Conservation (phyloP, 2,113 vertebrate genomes). For the Dissostichus mawsoni region DNA sequence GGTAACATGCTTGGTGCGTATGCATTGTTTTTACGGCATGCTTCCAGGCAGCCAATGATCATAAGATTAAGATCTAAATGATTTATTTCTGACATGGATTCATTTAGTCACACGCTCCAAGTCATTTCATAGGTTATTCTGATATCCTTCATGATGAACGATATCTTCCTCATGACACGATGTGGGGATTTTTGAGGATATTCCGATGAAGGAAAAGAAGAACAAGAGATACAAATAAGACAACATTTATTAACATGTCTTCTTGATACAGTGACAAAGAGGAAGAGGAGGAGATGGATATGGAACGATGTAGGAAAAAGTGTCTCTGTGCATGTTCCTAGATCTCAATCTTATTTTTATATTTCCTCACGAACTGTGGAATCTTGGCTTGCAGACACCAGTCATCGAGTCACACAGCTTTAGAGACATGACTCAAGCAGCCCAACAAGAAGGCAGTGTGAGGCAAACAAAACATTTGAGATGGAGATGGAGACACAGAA, state of each 20-base stretch:
- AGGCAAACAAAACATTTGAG: not conserved
- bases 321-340: conserved; percentile 27
- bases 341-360: conserved; percentile 43
- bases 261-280: conserved; percentile 37
- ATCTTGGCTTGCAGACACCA: conserved; percentile 57
- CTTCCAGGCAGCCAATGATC: conserved; percentile 7
- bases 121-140: conserved; percentile 28
- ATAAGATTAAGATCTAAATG: conserved; percentile 3
- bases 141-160: not conserved
- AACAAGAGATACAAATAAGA: conserved; percentile 16
- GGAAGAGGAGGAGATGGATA: conserved; percentile 23
- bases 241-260: not conserved
- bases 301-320: conserved; percentile 23
- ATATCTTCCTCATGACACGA: not conserved
- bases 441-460: not conserved
- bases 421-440: conserved; percentile 40
- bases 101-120: not conserved
- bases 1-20: conserved; percentile 43
- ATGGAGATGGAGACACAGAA: not conserved
- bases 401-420: conserved; percentile 32
- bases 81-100: conserved; percentile 14
- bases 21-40: conserved; percentile 27
- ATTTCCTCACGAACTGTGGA: conserved; percentile 59
- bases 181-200: conserved; percentile 25
- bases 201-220: conserved; percentile 46